These are phyloP conservation scores for Vombatus ursinus DNA, from an alignment of 2,113 vertebrate genomes.

Conservation along the genomic window DNA sequence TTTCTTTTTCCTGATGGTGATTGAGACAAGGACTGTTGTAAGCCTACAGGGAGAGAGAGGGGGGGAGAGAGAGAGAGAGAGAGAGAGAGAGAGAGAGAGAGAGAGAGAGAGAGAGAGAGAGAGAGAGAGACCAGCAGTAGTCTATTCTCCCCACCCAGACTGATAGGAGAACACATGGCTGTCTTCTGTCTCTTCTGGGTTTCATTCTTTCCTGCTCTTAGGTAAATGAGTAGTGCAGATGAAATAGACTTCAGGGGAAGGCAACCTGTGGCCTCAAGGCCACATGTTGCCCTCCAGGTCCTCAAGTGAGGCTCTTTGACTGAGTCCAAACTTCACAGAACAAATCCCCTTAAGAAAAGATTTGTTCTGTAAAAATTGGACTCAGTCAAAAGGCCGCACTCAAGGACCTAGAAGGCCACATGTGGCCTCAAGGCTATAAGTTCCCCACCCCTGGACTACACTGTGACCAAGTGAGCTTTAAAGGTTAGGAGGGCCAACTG, in stretches of 20 bases:
- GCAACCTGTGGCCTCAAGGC: too few relatives aligned
- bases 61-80: background rate
- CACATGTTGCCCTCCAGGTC: too few relatives aligned
- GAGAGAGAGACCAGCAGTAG: background rate
- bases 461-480: background rate
- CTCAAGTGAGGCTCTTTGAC: too few relatives aligned
- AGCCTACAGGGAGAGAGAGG: background rate
- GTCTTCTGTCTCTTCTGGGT: background rate
- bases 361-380: too few relatives aligned
- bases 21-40: background rate
- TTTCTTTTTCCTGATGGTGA: background rate
- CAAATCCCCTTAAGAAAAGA: too few relatives aligned
- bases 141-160: background rate
- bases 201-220: background rate
- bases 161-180: background rate
- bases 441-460: background rate
- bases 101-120: background rate
- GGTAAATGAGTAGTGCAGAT: background rate
- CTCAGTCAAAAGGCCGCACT: too few relatives aligned
- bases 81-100: background rate
- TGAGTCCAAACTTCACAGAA: too few relatives aligned
- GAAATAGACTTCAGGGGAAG: background rate
- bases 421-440: too few relatives aligned
- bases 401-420: too few relatives aligned
- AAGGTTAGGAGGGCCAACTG: background rate